Base-by-base conservation (phyloP, 1,140 invertebrate genomes). In the Glossosoma conforme region DNA sequence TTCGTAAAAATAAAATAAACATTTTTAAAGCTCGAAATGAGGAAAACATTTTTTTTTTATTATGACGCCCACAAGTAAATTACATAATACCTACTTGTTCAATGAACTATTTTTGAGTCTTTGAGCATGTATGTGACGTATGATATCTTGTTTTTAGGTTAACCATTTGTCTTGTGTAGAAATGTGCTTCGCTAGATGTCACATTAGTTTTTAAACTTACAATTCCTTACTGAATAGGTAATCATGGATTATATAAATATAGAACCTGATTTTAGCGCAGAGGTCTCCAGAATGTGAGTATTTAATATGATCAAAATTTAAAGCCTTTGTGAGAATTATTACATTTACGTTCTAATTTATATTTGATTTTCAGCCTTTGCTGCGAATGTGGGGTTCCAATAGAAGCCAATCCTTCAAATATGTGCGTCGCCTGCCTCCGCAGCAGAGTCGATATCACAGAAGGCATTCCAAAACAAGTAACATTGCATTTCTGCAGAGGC, bases 321-420 rank as follows among this genome's bases (percentile, higher is more conserved):
- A 13, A 14, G 14, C 10, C 2, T 13, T 13, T 14, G 13, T 3
- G n/a, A 2, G 14, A n/a, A 36, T 15, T 15, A 15, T 3, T 36
- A 14, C 1, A 36, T 36, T 36, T 36, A 28, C n/a, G n/a, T 28
- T 28, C n/a, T 8, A 28, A 28, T 28, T 28, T n/a, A 28, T 28
- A 28, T n/a, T 28, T 28, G 25, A 28, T 60, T 75, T 75, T 52
- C 60, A 84, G 81, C 66, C 72, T 86, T 62, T 92, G 89, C 62
- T 93, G 89, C 62, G 81, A 88, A 69, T 93, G 89, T 74, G 88
- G 86, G 15, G 77, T 78, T 33, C 62, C 73, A 11, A 93, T 99
- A 33, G 86, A 93, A 57, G 88, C 97, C 24, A 99, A 99, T 78
- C 89, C 93, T 5, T 83, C 93, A 2, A 98, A 98, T 68, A 98